Evolutionary conservation across 2,888 invertebrate genomes (phyloP).

Genomic region (Limenitis arthemis): DNA sequence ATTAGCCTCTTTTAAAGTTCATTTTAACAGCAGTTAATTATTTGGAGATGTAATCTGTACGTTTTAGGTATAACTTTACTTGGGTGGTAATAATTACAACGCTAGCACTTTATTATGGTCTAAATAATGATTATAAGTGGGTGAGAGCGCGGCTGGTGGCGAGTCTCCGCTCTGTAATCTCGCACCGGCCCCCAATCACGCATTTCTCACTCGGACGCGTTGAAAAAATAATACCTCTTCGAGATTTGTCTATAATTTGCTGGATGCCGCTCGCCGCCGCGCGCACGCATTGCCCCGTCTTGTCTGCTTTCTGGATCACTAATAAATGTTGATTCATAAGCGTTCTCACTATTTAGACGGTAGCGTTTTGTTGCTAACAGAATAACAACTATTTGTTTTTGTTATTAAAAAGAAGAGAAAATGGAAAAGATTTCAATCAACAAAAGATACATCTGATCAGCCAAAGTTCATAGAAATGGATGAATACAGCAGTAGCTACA

Average conservation of each 20-base stretch:
- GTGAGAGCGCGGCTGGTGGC: conserved; percentile 60
- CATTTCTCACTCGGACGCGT: conserved; percentile 70
- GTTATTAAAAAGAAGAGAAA: too few relatives aligned
- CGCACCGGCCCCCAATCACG: conserved; percentile 66
- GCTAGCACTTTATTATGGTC: conserved; percentile 65
- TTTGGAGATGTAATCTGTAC: too few relatives aligned
- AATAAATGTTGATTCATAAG: conserved; percentile 42
- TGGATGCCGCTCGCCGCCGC: conserved; percentile 48
- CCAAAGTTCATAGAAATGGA: too few relatives aligned
- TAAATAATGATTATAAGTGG: conserved; percentile 64
- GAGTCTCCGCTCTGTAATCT: conserved; percentile 65
- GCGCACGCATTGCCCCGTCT: conserved; percentile 26
- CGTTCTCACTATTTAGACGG: conserved; percentile 51
- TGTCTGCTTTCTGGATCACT: conserved; percentile 4
- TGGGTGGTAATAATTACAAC: conserved; percentile 62
- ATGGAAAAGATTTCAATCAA: too few relatives aligned
- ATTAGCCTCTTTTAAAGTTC: too few relatives aligned
- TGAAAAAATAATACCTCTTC: conserved; percentile 69
- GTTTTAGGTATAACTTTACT: conserved; percentile 6
- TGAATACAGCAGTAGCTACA: too few relatives aligned
- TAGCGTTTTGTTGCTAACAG: conserved; percentile 35
- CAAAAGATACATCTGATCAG: too few relatives aligned
- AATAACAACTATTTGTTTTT: too few relatives aligned
- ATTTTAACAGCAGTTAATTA: too few relatives aligned
- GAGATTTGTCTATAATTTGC: conserved; percentile 70